Percentiles rank a stretch among this genome's conserved stretches.
Conservation (phyloP, 2,113 vertebrate genomes). For the Blennius ocellaris region DNA sequence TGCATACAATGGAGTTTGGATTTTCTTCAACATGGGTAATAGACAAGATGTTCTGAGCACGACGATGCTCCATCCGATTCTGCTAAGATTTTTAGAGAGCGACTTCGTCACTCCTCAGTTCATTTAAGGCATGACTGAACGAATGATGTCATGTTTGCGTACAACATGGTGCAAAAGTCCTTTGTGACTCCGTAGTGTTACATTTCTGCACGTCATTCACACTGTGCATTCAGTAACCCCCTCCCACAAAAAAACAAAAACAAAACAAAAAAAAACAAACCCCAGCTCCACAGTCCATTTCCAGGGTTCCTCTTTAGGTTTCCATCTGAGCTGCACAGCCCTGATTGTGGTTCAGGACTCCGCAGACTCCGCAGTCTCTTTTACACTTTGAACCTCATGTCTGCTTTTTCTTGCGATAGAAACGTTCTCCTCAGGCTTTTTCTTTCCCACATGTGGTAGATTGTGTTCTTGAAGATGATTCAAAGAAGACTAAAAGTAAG, state of each 20-base stretch:
- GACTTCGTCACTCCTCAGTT: constrained; percentile 43
- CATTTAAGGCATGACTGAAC: constrained; percentile 75
- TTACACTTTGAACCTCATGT: constrained; percentile 22
- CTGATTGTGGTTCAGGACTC: constrained; percentile 36
- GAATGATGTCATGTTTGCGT: constrained; percentile 60
- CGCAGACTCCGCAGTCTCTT: constrained; percentile 30
- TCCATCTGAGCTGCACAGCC: constrained; percentile 26
- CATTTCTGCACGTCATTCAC: constrained; percentile 53
- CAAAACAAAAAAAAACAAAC: too few relatives aligned
- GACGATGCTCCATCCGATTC: constrained; percentile 40
- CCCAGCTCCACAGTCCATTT: constrained; percentile 52
- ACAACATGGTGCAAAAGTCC: constrained; percentile 52
- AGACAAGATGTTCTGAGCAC: constrained; percentile 36
- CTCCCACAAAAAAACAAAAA: constrained; percentile 33
- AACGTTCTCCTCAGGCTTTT: constrained; percentile 6
- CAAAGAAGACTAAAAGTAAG: constrained; percentile 35
- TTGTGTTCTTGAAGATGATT: constrained; percentile 27
- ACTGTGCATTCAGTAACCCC: constrained; percentile 48
- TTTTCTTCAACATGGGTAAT: constrained; percentile 27
- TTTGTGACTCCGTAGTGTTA: constrained; percentile 59
- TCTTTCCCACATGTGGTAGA: not conserved
- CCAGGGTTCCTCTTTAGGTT: constrained; percentile 14
- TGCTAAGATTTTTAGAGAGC: constrained; percentile 37
- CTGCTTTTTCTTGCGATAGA: constrained; percentile 15
- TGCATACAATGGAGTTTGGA: constrained; percentile 35